Evolutionary conservation across 2,797 vertebrate genomes (phyloP), one percentile per base, ranked within the genome.

Genomic region (Otus scops): DNA sequence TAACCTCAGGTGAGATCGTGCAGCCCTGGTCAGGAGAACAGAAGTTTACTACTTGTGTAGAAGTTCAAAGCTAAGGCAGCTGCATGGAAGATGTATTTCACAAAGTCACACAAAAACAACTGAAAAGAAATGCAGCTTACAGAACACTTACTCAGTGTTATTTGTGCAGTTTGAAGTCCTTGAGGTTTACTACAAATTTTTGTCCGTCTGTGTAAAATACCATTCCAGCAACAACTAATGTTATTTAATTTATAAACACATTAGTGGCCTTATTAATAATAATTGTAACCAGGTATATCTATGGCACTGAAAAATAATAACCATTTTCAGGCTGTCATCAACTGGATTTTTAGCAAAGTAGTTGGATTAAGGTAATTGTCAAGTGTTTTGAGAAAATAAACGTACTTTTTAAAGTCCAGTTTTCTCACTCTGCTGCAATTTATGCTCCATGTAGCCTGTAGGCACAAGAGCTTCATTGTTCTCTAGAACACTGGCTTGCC

Each of bases 381-480:
- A 80, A 41, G 17, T 83, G 8, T 84, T 96, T 64, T 70, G 53
- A 88, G 39, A 82, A 85, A 93, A 90, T 75, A 88, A 88, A 95
- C 78, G 15, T 38, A 47, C 41, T 36, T 88, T 86, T 81, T 59
- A 84, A 93, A 61, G 75, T 27, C 34, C 19, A 23, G 20, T 93
- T 95, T 93, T 80, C 75, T 88, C 82, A 45, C 68, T 87, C 4
- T 10, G 15, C 15, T 85, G 65, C 34, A 74, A 41, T 85, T 91
- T 88, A 64, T 85, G 43, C 23, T 89, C 34, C 19, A 6, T 22
- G 18, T 24, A 61, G 21, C 36, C 78, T 78, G 22, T 47, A 93
- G 76, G 38, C 41, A 91, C 82, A 89, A 94, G 24, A 54, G 32
- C 43, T 75, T 84, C 38, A 67, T 88, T 91, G 75, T 93, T 88